Evolutionary conservation across 2,113 vertebrate species (phyloP).

Genomic region (Pteruthius melanotis): DNA sequence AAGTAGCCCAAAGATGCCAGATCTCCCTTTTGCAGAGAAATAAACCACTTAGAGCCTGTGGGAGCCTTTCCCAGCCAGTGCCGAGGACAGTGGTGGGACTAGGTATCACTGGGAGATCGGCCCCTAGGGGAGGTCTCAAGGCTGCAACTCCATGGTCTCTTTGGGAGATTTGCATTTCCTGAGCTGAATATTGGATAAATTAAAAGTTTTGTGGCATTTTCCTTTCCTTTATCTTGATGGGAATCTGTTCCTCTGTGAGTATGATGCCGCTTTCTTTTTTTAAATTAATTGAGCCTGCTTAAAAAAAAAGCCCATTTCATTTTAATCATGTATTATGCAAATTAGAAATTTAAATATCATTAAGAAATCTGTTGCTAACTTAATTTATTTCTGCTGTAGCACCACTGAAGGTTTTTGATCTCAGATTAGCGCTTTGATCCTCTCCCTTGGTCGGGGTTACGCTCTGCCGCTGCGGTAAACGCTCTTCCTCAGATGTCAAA

Average conservation of each 20-base stretch:
- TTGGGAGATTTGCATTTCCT: neutral
- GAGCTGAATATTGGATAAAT: neutral
- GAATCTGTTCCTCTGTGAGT: neutral
- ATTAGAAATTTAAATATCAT: constrained; percentile 60
- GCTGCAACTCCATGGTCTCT: neutral
- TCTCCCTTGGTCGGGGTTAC: neutral
- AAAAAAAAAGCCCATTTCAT: neutral
- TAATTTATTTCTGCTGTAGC: constrained; percentile 50
- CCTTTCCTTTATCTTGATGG: neutral
- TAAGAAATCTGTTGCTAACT: constrained; percentile 51
- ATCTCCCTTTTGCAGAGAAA: neutral
- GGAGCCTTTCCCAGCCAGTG: neutral
- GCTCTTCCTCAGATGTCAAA: neutral
- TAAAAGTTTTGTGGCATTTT: neutral
- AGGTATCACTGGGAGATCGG: neutral
- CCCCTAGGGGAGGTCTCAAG: accelerated
- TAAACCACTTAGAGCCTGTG: accelerated
- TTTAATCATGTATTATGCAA: constrained; percentile 57
- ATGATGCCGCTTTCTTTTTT: neutral
- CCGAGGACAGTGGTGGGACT: accelerated
- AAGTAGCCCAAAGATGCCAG: neutral
- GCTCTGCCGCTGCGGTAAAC: neutral
- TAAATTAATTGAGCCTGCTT: constrained; percentile 27
- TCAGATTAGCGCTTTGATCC: constrained; percentile 58
- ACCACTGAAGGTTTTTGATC: constrained; percentile 54